Evolutionary conservation across 2,888 invertebrate genomes (phyloP), one percentile per base, ranked within the genome.

Genomic region (Ptychoptera contaminata): DNA sequence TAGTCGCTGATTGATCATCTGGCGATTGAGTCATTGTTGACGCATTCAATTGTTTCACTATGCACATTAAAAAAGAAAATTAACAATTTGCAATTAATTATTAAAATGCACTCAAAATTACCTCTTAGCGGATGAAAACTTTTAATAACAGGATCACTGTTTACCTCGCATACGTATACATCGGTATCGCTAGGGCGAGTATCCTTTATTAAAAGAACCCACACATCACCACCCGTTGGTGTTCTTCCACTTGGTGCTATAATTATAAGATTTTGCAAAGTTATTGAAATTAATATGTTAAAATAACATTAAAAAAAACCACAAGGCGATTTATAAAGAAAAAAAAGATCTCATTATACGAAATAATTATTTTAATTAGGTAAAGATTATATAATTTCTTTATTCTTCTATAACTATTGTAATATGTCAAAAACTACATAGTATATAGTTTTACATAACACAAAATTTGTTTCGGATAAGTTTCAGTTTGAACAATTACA

Each of bases 131-230:
- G 77, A 60, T 86, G 83, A 64, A 83, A 84, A 56, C 84, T 83
- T 50, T 80, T 72, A 38, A 84, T 73, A 1, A 80, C 76, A 0
- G 86, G 86, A 53, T 78, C 79, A 12, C 81, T 81, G 65, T 87
- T 87, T 14, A 86, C 76, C 65, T 87, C 86, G 55, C 87, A 88
- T 53, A 79, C 76, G 61, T 87, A 88, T 32, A 83, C 71, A 2
- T 85, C 86, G 0, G 82, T 75, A 59, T 88, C 87, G 0, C 74
- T 69, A 0, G 76, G 67, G 55, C 72, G 76, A 12, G 79, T 76
- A 14, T 73, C 68, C 58, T 77, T 79, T 56, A 88, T 83, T 49
- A 83, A 76, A 41, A 88, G 70, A 37, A 87, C 84, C 86, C 86
- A 87, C 12, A 86, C 85, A 57, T 85, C 85, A 1, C 85, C 85